phyloP scores from a whole-genome alignment of 2,113 vertebrate genomes.

The Suricata suricatta region DNA sequence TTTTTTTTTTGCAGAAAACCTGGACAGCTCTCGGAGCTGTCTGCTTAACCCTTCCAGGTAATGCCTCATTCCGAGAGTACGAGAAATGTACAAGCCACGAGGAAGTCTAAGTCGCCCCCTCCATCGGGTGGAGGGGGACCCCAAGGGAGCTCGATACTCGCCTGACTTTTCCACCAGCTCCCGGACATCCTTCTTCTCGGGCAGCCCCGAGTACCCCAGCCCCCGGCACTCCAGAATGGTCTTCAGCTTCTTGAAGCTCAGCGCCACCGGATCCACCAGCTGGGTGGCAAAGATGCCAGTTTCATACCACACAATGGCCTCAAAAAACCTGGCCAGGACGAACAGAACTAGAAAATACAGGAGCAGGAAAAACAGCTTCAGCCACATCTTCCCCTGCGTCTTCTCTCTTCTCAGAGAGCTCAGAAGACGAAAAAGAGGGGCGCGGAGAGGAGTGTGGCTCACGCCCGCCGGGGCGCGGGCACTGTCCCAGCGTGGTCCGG shows the following conservation, averaged over 20 bases:
- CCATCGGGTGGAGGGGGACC: neutral
- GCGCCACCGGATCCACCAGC: slow-evolving; percentile 94
- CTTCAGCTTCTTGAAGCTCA: slow-evolving; percentile 95
- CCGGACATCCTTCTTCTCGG: slow-evolving; percentile 94
- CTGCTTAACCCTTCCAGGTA: neutral
- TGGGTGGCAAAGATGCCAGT: slow-evolving; percentile 95
- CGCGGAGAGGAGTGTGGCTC: neutral
- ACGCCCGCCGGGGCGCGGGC: neutral
- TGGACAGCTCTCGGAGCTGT: neutral
- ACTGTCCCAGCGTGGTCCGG: neutral
- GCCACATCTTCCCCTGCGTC: slow-evolving; percentile 91
- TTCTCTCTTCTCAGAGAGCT: slow-evolving; percentile 20
- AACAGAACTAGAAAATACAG: slow-evolving; percentile 95
- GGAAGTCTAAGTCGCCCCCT: neutral
- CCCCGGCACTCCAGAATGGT: slow-evolving; percentile 96
- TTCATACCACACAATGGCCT: slow-evolving; percentile 97
- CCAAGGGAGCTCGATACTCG: slow-evolving; percentile 65
- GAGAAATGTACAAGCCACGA: neutral
- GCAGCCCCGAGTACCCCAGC: slow-evolving; percentile 92
- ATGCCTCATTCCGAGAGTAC: neutral
- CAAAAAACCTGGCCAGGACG: slow-evolving; percentile 93
- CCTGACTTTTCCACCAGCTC: slow-evolving; percentile 96
- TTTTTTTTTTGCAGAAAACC: neutral
- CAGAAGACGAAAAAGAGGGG: neutral
- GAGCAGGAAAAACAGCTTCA: slow-evolving; percentile 95